A percentile compares a stretch with the other conserved stretches of the same genome.
Conservation (phyloP, 1,140 invertebrate genomes). For the Harlomillsia oculata region DNA sequence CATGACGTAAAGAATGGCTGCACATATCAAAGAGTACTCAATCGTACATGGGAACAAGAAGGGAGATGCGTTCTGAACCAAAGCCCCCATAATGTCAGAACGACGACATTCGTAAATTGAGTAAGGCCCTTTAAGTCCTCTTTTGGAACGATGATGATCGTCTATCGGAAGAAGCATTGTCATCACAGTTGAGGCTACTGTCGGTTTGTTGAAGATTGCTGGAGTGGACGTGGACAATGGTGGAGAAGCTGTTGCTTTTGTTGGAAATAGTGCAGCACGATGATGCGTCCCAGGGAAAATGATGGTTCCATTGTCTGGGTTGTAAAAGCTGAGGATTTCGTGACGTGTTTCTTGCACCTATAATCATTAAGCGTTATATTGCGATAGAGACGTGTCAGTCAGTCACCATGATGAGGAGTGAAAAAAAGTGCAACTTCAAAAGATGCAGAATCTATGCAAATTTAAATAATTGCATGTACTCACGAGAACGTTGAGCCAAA, state of each 20-base stretch:
- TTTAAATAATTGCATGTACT: too few relatives aligned
- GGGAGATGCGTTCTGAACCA: constrained; percentile 48
- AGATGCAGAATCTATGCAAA: too few relatives aligned
- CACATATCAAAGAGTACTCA: constrained; percentile 52
- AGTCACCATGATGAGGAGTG: too few relatives aligned
- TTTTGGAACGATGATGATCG: constrained; percentile 12
- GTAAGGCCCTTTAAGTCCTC: constrained; percentile 62
- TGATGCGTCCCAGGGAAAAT: constrained; percentile 7
- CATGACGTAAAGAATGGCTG: constrained; percentile 53
- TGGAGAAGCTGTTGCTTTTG: neutral
- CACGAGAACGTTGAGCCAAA: constrained; percentile 71
- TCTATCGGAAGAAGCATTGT: neutral
- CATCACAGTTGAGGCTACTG: neutral
- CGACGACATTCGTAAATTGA: constrained; percentile 75
- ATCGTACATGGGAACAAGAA: constrained; percentile 54
- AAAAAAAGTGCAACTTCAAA: too few relatives aligned
- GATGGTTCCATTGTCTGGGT: constrained; percentile 32
- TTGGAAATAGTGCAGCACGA: neutral
- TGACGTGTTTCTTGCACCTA: constrained; percentile 71
- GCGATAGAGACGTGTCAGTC: too few relatives aligned
- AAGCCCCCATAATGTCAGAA: constrained; percentile 44
- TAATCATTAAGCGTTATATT: too few relatives aligned
- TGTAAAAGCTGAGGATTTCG: constrained; percentile 49
- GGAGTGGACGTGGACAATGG: neutral
- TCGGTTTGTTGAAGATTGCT: neutral